Conservation (phyloP, 2,113 vertebrate genomes). For the Morone saxatilis region DNA sequence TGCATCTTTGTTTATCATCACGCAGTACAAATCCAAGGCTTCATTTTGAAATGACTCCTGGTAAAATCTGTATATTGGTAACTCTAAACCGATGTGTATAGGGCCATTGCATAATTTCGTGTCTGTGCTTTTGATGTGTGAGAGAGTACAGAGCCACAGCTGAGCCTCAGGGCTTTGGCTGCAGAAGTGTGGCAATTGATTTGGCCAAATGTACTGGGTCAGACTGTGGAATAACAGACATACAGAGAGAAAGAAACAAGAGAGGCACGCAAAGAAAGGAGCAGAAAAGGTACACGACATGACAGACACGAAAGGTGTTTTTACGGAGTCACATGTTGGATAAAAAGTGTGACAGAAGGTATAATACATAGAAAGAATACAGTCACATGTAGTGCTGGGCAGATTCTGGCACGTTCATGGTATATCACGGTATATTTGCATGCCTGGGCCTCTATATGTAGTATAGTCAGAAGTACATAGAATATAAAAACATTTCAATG, state of each 20-base stretch:
- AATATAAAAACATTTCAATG: too few relatives aligned
- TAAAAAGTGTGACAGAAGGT: background rate
- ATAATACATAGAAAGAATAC: background rate
- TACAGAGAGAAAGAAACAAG: background rate
- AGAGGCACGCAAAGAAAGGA: background rate
- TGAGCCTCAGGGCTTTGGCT: conserved; percentile 60
- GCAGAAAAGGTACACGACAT: background rate
- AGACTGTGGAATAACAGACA: conserved; percentile 49
- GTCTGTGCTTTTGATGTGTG: conserved; percentile 53
- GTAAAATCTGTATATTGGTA: conserved; percentile 41
- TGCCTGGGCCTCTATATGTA: too few relatives aligned
- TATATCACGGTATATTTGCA: too few relatives aligned
- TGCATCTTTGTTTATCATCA: conserved; percentile 9
- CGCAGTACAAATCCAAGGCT: conserved; percentile 1
- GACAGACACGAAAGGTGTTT: background rate
- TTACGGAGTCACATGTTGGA: background rate
- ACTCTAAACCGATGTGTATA: conserved; percentile 30
- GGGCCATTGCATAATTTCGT: conserved; percentile 38
- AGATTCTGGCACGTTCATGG: too few relatives aligned
- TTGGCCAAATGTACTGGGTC: conserved; percentile 65
- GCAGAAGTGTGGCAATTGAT: conserved; percentile 72
- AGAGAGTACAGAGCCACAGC: conserved; percentile 46
- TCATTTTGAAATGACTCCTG: conserved; percentile 19
- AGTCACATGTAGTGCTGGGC: background rate
- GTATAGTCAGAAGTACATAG: too few relatives aligned